Evolutionary conservation across 2,888 invertebrate species (phyloP), one percentile per base, ranked within the genome.

Genomic region (Theodoxus fluviatilis): DNA sequence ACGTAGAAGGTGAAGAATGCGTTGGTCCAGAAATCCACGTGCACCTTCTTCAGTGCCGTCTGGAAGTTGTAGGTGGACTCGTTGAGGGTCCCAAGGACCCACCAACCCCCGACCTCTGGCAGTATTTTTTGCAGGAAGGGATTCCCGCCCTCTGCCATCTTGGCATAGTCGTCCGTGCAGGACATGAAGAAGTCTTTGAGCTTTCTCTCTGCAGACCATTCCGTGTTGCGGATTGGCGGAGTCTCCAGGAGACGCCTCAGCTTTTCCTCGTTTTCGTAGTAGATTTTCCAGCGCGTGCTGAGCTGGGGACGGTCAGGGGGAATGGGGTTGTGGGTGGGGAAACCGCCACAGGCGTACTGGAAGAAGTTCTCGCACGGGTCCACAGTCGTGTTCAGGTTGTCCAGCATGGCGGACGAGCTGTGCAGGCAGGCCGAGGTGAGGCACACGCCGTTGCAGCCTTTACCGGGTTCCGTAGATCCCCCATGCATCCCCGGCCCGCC

Each of bases 101-200:
- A 79, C 81, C 81, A 81, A 2, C 82, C 82, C 15, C 81, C 83
- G 0, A 79, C 67, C 9, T 76, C 77, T 33, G 69, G 71, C 1
- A 83, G 35, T 2, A 82, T 74, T 55, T 78, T 76, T 1, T 77
- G 74, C 1, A 82, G 68, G 15, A 82, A 75, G 0, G 81, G 76
- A 15, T 73, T 73, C 0, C 80, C 81, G 12, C 78, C 75, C 7
- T 74, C 70, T 4, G 71, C 71, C 77, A 79, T 79, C 67, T 80
- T 78, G 0, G 75, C 74, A 67, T 77, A 81, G 31, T 80, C 78
- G 73, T 84, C 80, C 85, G 90, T 85, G 77, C 91, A 91, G 0
- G 90, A 89, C 72, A 89, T 89, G 82, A 91, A 91, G 76, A 91
- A 89, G 75, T 89, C 86, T 78, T 90, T 90, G 76, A 91, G 79